Evolutionary conservation across 2,797 vertebrate genomes (phyloP), one percentile per base, ranked within the genome.

Genomic region (Crenuchus spilurus): DNA sequence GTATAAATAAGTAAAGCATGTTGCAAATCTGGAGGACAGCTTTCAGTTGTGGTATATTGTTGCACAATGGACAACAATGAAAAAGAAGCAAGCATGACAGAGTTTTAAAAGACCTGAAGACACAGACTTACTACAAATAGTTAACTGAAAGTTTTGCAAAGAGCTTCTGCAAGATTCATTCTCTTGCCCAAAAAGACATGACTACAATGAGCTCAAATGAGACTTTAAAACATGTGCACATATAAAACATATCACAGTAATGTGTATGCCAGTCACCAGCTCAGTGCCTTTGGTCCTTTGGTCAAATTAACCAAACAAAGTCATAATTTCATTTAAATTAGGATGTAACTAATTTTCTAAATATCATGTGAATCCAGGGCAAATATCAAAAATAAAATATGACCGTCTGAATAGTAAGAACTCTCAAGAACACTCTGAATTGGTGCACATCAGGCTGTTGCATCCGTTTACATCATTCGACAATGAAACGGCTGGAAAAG

Each of bases 391-490:
- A 41, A 67, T 72, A 44, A 72, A 72, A 49, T 33, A 60, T 51
- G 42, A n/a, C 20, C 7, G 33, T 60, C 46, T 60, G 42, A 30
- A 39, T 4, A 4, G 6, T 39, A 28, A 16, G n/a, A 48, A 30
- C 6, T 20, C 20, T 9, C 30, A 28, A 16, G n/a, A 48, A 30
- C 6, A 24, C 20, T 26, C 20, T 4, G 6, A 49, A 24, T 55
- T 64, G 51, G 46, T 51, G 51, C 55, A 51, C n/a, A 26, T 76
- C 2, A 16, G 20, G 48, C 28, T 46, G n/a, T 82, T 79, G 73
- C 80, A 63, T 63, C 2, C 33, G 72, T 79, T 82, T 82, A 57
- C 80, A 79, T 82, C 74, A 79, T 79, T 55, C 48, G 35, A 33
- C 61, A 35, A 33, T 26, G 16, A 69, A 24, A 10, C 28, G 28